Conservation (phyloP, 2,888 invertebrate species). For the Nasonia oneida region DNA sequence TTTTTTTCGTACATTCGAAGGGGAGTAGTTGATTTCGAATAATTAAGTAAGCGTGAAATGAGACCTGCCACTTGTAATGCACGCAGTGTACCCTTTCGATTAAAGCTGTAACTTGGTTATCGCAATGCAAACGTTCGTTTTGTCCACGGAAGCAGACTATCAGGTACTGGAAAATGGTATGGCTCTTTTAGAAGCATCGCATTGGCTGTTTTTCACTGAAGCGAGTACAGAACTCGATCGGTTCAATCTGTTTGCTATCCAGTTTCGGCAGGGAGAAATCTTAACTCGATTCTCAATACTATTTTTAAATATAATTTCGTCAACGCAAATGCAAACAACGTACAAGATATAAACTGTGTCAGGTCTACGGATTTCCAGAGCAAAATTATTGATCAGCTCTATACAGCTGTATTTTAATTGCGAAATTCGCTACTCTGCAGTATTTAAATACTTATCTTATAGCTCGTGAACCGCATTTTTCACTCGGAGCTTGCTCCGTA, state of each 20-base stretch:
- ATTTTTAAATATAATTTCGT: neutral
- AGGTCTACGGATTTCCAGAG: neutral
- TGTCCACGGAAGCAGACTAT: neutral
- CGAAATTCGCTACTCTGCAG: neutral
- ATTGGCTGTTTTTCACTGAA: no score
- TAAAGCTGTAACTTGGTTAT: neutral
- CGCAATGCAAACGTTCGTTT: neutral
- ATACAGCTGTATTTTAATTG: neutral
- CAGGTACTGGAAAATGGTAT: neutral
- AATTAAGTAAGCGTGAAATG: conserved; percentile 26
- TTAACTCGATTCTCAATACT: neutral
- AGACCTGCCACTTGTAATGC: neutral
- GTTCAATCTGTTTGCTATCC: neutral
- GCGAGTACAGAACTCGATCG: neutral
- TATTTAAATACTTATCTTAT: neutral
- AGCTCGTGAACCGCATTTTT: neutral
- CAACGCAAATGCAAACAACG: neutral
- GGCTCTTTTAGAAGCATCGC: no score
- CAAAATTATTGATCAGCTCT: neutral
- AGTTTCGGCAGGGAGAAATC: neutral
- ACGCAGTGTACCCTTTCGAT: neutral
- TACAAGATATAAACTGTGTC: neutral
- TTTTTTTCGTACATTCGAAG: neutral
- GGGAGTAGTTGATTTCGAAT: neutral
- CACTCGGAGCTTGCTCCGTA: neutral